Base-by-base conservation (phyloP, 2,113 vertebrate genomes). In the Gallinago jamesoni region DNA sequence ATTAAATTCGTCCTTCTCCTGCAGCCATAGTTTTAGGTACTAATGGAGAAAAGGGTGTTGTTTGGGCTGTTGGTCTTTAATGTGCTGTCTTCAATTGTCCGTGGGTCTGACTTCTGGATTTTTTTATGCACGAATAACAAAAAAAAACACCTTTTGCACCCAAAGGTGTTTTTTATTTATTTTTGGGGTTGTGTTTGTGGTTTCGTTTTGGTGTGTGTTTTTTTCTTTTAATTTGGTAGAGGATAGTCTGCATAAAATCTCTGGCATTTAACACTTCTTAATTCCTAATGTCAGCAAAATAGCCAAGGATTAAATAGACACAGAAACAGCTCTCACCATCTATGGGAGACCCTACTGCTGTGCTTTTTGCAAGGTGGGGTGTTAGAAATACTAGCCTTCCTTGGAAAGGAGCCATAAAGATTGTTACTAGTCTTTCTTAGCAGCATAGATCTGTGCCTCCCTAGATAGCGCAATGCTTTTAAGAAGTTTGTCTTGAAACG, bases 401-500 rank as follows among this genome's bases (percentile, higher is more conserved):
- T 6, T 33, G 68, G 35, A 37, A 87, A 82, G 41, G 84, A 56
- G 64, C 57, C 53, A 2, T 27, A 19, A 37, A 47, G 64, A 10
- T 50, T 12, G 37, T 56, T 90, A 20, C 37, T 47, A 14, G 52
- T 23, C 52, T 81, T 79, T 89, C 67, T 45, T 27, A 50, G 43
- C 10, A 5, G 22, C 37, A 27, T 77, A 28, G 94, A 43, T 70
- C 63, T 28, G 7, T 83, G 55, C 62, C 55, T 95, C 81, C 69
- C 63, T 95, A 60, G 93, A 55, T 6, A 90, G 82, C 63, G 57
- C 21, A 56, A 0, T 15, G 84, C 56, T 92, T 80, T 89, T 89
- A 91, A 84, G 74, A 43, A 67, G 87, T 88, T 89, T 76, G 45
- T 83, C 86, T 94, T 47, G 84, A 94, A 95, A 67, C 5, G 2